Evolutionary conservation across 1,140 invertebrate species (phyloP).

Genomic region (Heterodera schachtii): DNA sequence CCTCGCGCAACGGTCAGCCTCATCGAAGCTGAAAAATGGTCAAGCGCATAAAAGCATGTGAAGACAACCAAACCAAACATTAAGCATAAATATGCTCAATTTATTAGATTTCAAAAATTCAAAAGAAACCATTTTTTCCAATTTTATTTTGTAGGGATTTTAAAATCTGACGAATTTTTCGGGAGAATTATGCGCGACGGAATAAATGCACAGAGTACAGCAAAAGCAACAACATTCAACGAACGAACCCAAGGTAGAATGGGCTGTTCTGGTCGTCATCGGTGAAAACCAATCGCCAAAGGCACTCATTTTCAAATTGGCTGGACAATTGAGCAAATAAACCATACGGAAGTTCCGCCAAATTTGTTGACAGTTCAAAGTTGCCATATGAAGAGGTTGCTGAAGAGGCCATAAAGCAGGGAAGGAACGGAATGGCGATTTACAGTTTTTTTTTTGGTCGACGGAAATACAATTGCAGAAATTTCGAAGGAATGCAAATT

Average conservation of each 20-base stretch:
- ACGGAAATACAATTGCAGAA: too few relatives aligned
- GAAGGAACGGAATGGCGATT: too few relatives aligned
- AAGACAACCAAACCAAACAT: not conserved
- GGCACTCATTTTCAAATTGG: slow-evolving; percentile 42
- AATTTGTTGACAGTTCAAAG: slow-evolving; percentile 56
- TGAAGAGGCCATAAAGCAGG: not conserved
- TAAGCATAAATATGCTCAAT: too few relatives aligned
- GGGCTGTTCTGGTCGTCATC: slow-evolving; percentile 37
- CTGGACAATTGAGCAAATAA: slow-evolving; percentile 44
- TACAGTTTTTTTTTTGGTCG: too few relatives aligned
- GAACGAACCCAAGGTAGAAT: slow-evolving; percentile 53
- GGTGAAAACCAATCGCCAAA: slow-evolving; percentile 55
- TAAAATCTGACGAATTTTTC: too few relatives aligned
- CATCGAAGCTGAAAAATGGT: slow-evolving; percentile 38
- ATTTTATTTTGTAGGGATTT: too few relatives aligned
- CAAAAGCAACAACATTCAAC: too few relatives aligned
- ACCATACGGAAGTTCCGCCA: slow-evolving; percentile 54
- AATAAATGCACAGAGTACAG: too few relatives aligned
- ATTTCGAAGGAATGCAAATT: too few relatives aligned
- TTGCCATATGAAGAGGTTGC: not conserved
- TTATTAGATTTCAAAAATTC: too few relatives aligned
- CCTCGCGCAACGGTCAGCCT: slow-evolving; percentile 47
- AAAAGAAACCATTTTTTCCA: too few relatives aligned
- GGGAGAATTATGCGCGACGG: too few relatives aligned
- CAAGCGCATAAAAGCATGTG: slow-evolving; percentile 30